These are phyloP conservation scores for Scolanthus callimorphus DNA, from an alignment of 92 coral and sea anemone species.

Conservation along the genomic window DNA sequence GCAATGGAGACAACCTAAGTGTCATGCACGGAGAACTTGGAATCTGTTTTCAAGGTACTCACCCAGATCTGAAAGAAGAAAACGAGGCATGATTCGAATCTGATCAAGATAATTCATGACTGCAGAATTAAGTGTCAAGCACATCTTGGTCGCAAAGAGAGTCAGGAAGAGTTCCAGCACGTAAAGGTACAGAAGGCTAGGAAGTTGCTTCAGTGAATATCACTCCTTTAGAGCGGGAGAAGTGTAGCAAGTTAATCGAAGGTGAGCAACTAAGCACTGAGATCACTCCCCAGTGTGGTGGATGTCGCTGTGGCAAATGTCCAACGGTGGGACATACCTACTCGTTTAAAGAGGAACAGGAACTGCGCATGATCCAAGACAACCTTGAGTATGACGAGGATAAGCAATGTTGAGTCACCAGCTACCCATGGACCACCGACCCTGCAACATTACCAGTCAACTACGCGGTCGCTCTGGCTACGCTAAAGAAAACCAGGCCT, in stretches of 20 bases:
- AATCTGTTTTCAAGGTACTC: too few relatives aligned
- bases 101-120: too few relatives aligned
- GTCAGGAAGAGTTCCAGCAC: too few relatives aligned
- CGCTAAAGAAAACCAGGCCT: slow-evolving; percentile 53
- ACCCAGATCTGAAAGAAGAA: too few relatives aligned
- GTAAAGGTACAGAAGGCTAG: not conserved
- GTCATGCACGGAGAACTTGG: too few relatives aligned
- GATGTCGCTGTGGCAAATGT: slow-evolving; percentile 55
- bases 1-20: too few relatives aligned
- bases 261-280: not conserved
- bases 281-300: not conserved
- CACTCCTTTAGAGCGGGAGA: too few relatives aligned
- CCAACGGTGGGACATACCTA: slow-evolving; percentile 61
- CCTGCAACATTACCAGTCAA: slow-evolving; percentile 59
- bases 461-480: slow-evolving; percentile 34
- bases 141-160: too few relatives aligned
- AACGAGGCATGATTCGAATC: too few relatives aligned
- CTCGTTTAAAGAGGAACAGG: slow-evolving; percentile 66
- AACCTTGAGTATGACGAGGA: slow-evolving; percentile 48
- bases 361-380: slow-evolving; percentile 50
- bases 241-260: not conserved
- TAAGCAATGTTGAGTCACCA: slow-evolving; percentile 59
- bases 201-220: too few relatives aligned
- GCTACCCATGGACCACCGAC: slow-evolving; percentile 65
- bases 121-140: too few relatives aligned